Evolutionary conservation across 37 sponge, comb jelly and placozoan species (phyloP).

Genomic region (Halisarca cf. caerulea): DNA sequence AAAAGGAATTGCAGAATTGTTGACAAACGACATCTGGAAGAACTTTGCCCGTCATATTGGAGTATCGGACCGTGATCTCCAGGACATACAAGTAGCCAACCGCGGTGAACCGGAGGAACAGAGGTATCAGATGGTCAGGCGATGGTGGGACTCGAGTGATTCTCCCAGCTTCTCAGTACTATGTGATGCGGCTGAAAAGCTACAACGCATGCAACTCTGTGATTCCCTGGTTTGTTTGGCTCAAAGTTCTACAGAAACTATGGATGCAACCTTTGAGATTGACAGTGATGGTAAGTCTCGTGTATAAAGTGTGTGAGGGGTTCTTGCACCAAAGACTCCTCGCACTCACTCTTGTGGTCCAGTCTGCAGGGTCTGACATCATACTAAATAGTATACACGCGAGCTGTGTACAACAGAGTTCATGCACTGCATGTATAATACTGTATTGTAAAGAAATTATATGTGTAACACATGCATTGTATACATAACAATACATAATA

Average conservation of each 20-base stretch:
- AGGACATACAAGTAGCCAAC: not conserved
- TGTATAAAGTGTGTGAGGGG: no score
- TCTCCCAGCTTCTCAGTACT: not conserved
- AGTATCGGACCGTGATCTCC: not conserved
- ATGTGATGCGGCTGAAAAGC: not conserved
- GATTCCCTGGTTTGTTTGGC: not conserved
- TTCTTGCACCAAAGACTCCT: no score
- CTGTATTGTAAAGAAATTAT: no score
- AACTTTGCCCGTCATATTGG: not conserved
- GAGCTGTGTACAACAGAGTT: no score
- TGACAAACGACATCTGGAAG: conserved; percentile 13
- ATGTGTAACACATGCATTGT: no score
- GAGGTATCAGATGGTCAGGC: conserved; percentile 9
- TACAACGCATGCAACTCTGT: not conserved
- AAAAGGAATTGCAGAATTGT: not conserved
- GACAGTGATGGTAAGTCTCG: no score
- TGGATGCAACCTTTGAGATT: no score
- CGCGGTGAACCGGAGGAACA: not conserved
- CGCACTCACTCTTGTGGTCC: no score
- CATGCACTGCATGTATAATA: no score
- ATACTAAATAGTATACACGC: no score
- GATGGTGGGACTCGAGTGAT: not conserved
- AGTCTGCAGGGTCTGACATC: no score
- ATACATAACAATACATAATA: no score
- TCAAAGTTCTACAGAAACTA: not conserved